These are phyloP conservation scores for Lepidothrix coronata DNA, from an alignment of 2,113 vertebrate genomes.

Conservation along the genomic window DNA sequence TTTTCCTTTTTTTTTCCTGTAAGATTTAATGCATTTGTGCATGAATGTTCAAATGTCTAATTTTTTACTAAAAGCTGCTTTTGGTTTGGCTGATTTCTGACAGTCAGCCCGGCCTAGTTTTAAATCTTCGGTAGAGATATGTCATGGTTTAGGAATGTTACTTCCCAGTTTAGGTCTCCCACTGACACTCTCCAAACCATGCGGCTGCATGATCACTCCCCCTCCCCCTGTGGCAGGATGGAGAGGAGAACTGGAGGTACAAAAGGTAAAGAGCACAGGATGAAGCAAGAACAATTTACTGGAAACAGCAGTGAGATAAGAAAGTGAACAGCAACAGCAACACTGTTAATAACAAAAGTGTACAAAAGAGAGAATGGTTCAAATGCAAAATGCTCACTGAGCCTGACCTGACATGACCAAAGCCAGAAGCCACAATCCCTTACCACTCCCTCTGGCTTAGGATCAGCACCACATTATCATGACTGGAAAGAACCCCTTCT, in stretches of 20 bases:
- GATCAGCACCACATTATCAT: too few relatives aligned
- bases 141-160: neutral
- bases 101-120: neutral
- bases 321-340: neutral
- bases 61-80: neutral
- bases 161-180: neutral
- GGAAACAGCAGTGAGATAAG: neutral
- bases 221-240: neutral
- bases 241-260: neutral
- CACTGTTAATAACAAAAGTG: neutral
- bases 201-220: accelerated
- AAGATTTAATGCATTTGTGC: neutral
- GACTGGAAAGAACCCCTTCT: accelerated
- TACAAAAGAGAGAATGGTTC: neutral
- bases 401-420: accelerated
- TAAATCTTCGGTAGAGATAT: neutral
- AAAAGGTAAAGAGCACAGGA: neutral
- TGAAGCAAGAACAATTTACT: neutral
- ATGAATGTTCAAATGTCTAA: neutral
- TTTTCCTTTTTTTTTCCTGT: neutral
- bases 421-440: neutral
- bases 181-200: neutral
- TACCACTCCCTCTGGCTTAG: too few relatives aligned
- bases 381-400: neutral
- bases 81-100: neutral